Evolutionary conservation across 2,888 invertebrate species (phyloP).

Genomic region (Caradrina clavipalpis): DNA sequence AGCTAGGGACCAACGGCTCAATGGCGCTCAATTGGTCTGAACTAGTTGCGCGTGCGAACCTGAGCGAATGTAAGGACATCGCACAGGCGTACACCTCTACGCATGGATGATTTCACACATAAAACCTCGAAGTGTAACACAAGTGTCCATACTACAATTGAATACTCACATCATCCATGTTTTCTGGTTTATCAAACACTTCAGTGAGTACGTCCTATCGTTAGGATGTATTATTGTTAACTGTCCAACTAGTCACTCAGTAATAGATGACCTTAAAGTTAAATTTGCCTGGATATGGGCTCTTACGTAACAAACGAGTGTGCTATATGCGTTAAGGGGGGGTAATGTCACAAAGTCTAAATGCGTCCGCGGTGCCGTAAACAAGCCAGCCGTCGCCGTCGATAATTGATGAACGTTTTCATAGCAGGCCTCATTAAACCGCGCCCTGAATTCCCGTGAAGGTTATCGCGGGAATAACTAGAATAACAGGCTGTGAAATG

Average conservation of each 20-base stretch:
- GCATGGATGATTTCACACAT: conserved; percentile 65
- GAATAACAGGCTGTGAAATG: conserved; percentile 71
- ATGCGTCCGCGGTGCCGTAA: conserved; percentile 88
- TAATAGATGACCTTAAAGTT: conserved; percentile 50
- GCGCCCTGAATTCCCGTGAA: conserved; percentile 87
- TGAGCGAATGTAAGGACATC: conserved; percentile 78
- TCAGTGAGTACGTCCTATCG: conserved; percentile 33
- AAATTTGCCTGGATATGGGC: conserved; percentile 65
- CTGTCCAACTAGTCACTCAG: conserved; percentile 38
- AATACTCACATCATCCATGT: conserved; percentile 56
- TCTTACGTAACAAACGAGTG: conserved; percentile 66
- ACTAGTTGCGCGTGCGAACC: conserved; percentile 87
- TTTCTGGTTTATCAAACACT: conserved; percentile 27
- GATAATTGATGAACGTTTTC: conserved; percentile 90
- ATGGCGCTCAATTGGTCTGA: conserved; percentile 88
- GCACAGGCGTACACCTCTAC: conserved; percentile 65
- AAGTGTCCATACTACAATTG: conserved; percentile 37
- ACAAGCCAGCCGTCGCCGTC: conserved; percentile 86
- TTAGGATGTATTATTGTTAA: conserved; percentile 30
- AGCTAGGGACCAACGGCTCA: conserved; percentile 84
- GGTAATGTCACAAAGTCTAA: conserved; percentile 86
- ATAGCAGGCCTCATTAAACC: conserved; percentile 88
- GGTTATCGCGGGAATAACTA: conserved; percentile 81
- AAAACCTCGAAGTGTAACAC: conserved; percentile 53
- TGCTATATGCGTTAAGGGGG: conserved; percentile 71